phyloP scores from a whole-genome alignment of 1,140 invertebrate species.

The Eupeodes corollae region DNA sequence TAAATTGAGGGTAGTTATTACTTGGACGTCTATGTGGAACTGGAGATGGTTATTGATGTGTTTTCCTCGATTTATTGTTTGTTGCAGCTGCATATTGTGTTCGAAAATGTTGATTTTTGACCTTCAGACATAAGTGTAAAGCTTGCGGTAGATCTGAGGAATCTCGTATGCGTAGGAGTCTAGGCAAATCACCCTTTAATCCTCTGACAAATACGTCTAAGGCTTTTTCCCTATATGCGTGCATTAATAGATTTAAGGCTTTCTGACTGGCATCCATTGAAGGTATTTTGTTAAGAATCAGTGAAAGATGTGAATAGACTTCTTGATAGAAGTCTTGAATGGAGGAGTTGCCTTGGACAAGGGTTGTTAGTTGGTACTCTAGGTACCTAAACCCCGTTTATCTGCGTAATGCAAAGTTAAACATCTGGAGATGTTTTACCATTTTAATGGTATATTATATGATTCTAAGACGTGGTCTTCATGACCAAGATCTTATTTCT shows the following conservation, averaged over 20 bases:
- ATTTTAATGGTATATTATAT: slow-evolving; percentile 3
- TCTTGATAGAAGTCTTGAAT: slow-evolving; percentile 4
- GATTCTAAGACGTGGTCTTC: slow-evolving; percentile 1
- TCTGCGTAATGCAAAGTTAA: no score
- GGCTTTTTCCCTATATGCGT: slow-evolving; percentile 3
- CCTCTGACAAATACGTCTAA: slow-evolving; percentile 1
- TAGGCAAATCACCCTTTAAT: not conserved
- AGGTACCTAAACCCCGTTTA: not conserved
- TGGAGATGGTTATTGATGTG: no score
- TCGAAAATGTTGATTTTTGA: slow-evolving; percentile 1
- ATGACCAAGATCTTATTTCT: slow-evolving; percentile 3
- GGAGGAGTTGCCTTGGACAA: not conserved
- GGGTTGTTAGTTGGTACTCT: slow-evolving; percentile 2
- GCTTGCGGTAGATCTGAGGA: slow-evolving; percentile 1
- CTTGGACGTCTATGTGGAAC: no score
- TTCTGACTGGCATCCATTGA: not conserved
- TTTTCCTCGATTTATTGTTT: not conserved
- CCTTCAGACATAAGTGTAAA: slow-evolving; percentile 1
- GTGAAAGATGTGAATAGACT: slow-evolving; percentile 2
- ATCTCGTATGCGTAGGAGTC: not conserved
- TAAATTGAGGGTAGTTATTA: no score
- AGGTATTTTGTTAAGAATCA: slow-evolving; percentile 1
- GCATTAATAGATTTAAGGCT: not conserved
- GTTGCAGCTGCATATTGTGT: not conserved
- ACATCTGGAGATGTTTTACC: no score